Evolutionary conservation across 1,140 invertebrate genomes (phyloP).

Genomic region (Zaprionus tsacasi): DNA sequence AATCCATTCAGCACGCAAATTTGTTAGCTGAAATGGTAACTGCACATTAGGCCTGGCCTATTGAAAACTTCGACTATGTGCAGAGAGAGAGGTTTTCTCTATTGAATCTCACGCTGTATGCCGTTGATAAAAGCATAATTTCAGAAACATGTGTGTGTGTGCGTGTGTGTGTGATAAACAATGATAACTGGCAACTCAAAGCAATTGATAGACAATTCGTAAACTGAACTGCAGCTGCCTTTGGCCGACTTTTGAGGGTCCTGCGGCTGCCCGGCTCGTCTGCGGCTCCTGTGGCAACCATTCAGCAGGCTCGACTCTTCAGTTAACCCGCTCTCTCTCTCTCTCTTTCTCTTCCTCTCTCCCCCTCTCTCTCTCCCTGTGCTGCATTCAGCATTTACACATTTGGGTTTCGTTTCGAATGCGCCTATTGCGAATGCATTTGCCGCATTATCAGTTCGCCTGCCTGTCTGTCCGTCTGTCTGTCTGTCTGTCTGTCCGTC

Average conservation of each 20-base stretch:
- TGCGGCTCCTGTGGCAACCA: slow-evolving; percentile 42
- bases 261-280: slow-evolving; percentile 31
- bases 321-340: background rate
- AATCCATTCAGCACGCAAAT: slow-evolving; percentile 12
- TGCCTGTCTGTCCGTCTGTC: no score
- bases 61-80: slow-evolving; percentile 11
- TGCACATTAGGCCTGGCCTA: slow-evolving; percentile 20
- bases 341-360: background rate
- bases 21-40: slow-evolving; percentile 22
- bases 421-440: slow-evolving; percentile 36
- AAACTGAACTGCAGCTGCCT: slow-evolving; percentile 13
- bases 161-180: slow-evolving; percentile 10
- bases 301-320: slow-evolving; percentile 13
- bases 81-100: background rate
- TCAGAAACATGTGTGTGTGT: slow-evolving; percentile 8
- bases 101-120: background rate
- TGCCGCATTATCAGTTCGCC: slow-evolving; percentile 31
- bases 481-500: background rate
- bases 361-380: background rate
- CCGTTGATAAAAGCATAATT: slow-evolving; percentile 31
- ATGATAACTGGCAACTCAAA: slow-evolving; percentile 44
- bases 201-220: slow-evolving; percentile 35
- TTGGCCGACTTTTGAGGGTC: slow-evolving; percentile 38
- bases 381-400: slow-evolving; percentile 21
- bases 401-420: slow-evolving; percentile 19